Evolutionary conservation across 23 tunicate genomes (phyloP).

Genomic region (Pegea sp.): DNA sequence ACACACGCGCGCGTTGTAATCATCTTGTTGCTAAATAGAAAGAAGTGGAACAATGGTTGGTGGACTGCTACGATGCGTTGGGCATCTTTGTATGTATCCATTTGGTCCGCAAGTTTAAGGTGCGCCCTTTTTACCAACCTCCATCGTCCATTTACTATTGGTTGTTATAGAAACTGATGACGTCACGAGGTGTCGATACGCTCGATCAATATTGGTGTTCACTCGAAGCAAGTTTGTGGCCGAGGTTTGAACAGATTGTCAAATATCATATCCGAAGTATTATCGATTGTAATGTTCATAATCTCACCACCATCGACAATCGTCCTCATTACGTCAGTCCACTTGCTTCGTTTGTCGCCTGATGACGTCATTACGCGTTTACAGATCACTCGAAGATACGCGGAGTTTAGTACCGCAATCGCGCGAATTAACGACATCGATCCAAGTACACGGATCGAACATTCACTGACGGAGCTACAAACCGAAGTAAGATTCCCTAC

Average conservation of each 20-base stretch:
- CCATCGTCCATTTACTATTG: background rate
- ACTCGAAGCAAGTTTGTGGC: slow-evolving; percentile 76
- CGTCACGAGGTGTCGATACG: slow-evolving; percentile 39
- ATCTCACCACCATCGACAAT: slow-evolving; percentile 64
- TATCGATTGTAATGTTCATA: slow-evolving; percentile 54
- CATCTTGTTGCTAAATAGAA: slow-evolving; percentile 11
- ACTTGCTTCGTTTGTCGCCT: background rate
- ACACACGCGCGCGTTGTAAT: too few relatives aligned
- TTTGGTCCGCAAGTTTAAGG: slow-evolving; percentile 41
- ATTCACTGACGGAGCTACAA: slow-evolving; percentile 43
- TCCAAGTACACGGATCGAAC: slow-evolving; percentile 49
- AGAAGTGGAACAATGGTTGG: slow-evolving; percentile 42
- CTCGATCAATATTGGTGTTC: slow-evolving; percentile 68
- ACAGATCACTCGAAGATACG: slow-evolving; percentile 83
- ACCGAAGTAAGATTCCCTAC: slow-evolving; percentile 29
- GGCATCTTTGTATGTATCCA: slow-evolving; percentile 84
- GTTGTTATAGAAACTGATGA: slow-evolving; percentile 30
- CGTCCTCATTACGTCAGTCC: slow-evolving; percentile 71
- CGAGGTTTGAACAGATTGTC: slow-evolving; percentile 62
- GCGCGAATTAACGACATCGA: slow-evolving; percentile 59
- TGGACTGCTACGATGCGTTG: slow-evolving; percentile 66
- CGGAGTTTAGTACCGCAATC: slow-evolving; percentile 82
- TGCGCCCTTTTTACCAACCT: slow-evolving; percentile 1
- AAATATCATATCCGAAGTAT: slow-evolving; percentile 51
- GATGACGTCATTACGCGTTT: slow-evolving; percentile 2